Evolutionary conservation across 2,113 vertebrate species (phyloP), one percentile per base, ranked within the genome.

Genomic region (Conger conger): DNA sequence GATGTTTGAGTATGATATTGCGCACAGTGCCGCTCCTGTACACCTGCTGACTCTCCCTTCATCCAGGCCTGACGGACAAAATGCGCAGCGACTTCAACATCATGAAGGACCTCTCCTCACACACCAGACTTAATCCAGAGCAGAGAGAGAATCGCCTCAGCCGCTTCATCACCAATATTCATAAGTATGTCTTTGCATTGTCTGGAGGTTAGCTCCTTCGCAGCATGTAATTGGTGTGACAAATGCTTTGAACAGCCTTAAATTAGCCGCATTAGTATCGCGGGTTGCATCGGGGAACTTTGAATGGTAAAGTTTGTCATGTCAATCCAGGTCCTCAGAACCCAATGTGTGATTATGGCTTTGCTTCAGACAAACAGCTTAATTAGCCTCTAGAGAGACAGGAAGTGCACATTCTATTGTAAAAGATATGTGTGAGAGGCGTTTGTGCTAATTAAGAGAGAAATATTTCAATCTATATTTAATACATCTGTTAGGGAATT

Each of bases 1-100:
- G n/a, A n/a, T n/a, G n/a, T n/a, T n/a, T n/a, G n/a, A n/a, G n/a
- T n/a, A 7, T 50, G 45, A 50, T 3, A 0, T 8, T 50, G 9
- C 9, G 45, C 11, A 50, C 45, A 13, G 6, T 50, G 45, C 45
- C 45, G 7, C 45, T 13, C 45, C 9, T 50, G 40, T 13, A 50
- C 8, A 50, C 11, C 15, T 15, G 15, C 23, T 63, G 5, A 63
- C 5, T 63, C 16, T 50, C 68, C n/a, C n/a, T 23, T 73, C 20
- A 33, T 33, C 33, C 68, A 99, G 98, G 98, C 1, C 87, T 99
- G 82, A 99, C 97, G 0, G 96, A 98, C 76, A 98, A 95, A 90
- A 99, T 99, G 97, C 95, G 97, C 2, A 91, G 38, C 0, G 98
- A 99, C 89, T 97, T 95, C 87, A 95, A 50, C 0, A 95, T 98